Evolutionary conservation across 2,888 invertebrate species (phyloP), one percentile per base, ranked within the genome.

Genomic region (Oxyscelio sp.): DNA sequence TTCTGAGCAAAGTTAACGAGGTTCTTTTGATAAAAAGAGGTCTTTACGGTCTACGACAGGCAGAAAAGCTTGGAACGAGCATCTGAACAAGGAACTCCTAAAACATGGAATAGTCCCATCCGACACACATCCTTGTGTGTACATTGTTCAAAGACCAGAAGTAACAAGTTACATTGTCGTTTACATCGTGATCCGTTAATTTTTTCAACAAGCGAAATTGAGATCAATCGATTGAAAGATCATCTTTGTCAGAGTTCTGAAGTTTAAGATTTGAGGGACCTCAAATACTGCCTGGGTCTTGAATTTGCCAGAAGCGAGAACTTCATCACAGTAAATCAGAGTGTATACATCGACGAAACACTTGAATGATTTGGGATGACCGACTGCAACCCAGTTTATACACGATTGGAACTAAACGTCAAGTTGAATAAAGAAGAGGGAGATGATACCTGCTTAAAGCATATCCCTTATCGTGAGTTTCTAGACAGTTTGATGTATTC

Each of bases 41-140:
- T n/a, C n/a, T n/a, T 27, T 82, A 82, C 38, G 82, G 82, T 8
- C 50, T 82, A 27, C 61, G 58, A 17, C 54, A 68, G 40, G 84
- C 88, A 8, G 87, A 11, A 63, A 87, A 15, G 79, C 63, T 22
- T 88, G 86, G 89, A 43, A 87, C 58, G 31, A 52, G 4, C 52
- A 38, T 19, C 11, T 86, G 5, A 27, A 80, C 58, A 11, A 40
- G 34, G 31, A 50, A 21, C 13, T 87, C 11, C 24, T 4, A 15
- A 63, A 73, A 6, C 56, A 43, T 22, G 83, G 85, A 45, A 83
- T 85, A 4, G 56, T 4, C n/a, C 75, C 54, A 24, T 63, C 84
- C 1, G 11, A 5, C 13, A 52, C 85, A 8, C 85, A 83, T 68
- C 75, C 77, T 0, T 81, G 85, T 34, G 43, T 81, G 8, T 81